Base-by-base conservation (phyloP, 1,140 invertebrate species). In the Dinoponera quadriceps region DNA sequence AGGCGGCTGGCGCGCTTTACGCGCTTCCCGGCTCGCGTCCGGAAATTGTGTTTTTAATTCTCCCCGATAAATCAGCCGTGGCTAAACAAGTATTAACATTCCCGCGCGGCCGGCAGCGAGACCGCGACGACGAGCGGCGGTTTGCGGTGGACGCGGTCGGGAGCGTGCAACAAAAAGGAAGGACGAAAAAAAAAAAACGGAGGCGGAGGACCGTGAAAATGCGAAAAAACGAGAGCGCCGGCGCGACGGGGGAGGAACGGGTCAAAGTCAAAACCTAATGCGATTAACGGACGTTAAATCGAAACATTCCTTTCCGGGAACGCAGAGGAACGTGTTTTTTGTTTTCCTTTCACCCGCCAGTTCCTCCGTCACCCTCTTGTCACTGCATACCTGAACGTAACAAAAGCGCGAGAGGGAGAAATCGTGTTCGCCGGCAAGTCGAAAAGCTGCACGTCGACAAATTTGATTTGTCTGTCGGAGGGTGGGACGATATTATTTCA, bases 1-100 rank as follows among this genome's bases (percentile, higher is more conserved):
- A 91, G 89, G 84, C 83, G 83, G 60, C 33, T 80, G 62, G 78
- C 75, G 82, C 85, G 73, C 75, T 88, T 78, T 84, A 83, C 85
- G 86, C 38, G 86, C 54, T 81, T 59, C 59, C 71, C 38, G 59
- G 68, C 74, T 60, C 51, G 27, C 74, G 72, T 48, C 71, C 81
- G 90, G 89, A 91, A 91, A 91, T 91, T 90, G 90, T 91, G 90
- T 90, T 91, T 91, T 91, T 91, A 90, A 91, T 91, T 91, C 85
- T 90, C 82, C 60, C 57, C 78, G 87, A 85, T 91, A 89, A 91
- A 91, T 91, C 90, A 90, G 85, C 81, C 85, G 87, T 72, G 85
- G 85, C 87, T 91, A 90, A 91, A 91, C 89, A 89, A 91, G 89
- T 90, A 90, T 91, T 90, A 91, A 90, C 88, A 90, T 91, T 90